Base-by-base conservation (phyloP, 2,888 invertebrate genomes). In the Halictus ligatus region DNA sequence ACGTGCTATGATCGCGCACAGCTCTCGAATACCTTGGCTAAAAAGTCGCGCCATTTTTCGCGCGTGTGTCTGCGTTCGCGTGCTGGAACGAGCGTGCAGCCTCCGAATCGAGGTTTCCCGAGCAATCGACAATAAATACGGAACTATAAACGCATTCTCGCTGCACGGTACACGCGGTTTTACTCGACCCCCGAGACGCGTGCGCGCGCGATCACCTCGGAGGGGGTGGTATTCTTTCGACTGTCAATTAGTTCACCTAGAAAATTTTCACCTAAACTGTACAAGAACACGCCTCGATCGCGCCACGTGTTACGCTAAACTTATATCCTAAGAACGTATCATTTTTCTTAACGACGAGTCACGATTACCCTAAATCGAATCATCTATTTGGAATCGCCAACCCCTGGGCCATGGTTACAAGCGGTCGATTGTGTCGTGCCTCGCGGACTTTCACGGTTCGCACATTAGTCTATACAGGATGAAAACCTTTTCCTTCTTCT, bases 201-300 rank as follows among this genome's bases (percentile, higher is more conserved):
- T 12, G 25, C n/a, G 18, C 48, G 48, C 35, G 69, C 50, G 69
- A n/a, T 12, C 25, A 46, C 21, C 54, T 40, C 69, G 54, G 54
- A 73, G 54, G 50, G 54, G 29, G 3, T 29, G 43, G 35, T n/a
- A 60, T 60, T 46, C 54, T 54, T 15, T 74, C 58, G 46, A 18
- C 58, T 60, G 25, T 79, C 50, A 48, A 87, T 89, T 87, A 71
- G n/a, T 81, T 87, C 84, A 84, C 75, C 90, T 89, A 89, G 80
- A 81, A 50, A 89, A 89, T 85, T 89, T 40, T 78, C 50, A 75
- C 80, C 83, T 89, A 89, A 69, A 85, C 80, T 89, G 85, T 89
- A 89, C 90, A 87, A 64, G 15, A 64, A 25, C n/a, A 74, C 83
- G 89, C 80, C 50, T 73, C 64, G 80, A 74, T 54, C 72, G 82